phyloP scores from a whole-genome alignment of 2,797 vertebrate species.

The Microtus californicus region DNA sequence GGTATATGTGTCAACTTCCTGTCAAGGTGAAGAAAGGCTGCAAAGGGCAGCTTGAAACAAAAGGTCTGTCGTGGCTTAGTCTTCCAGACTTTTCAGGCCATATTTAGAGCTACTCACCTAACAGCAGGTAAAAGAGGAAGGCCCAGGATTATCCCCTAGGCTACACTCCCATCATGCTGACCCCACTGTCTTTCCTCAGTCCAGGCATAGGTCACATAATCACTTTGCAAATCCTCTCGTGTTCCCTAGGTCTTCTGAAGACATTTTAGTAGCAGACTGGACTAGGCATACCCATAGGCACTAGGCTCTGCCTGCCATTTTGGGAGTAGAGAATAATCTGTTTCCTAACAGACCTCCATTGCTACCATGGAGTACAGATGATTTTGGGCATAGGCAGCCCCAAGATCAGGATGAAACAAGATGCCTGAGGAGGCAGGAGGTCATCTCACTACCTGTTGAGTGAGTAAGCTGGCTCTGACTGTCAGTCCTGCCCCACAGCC shows the following conservation, averaged over 20 bases:
- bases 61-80: not conserved
- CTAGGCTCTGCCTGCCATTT: not conserved
- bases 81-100: not conserved
- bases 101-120: not conserved
- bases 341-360: not conserved
- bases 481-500: constrained; percentile 91
- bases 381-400: no score
- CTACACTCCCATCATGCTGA: not conserved
- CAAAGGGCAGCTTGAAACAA: not conserved
- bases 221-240: not conserved
- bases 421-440: not conserved
- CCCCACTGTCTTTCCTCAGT: not conserved
- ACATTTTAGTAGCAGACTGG: not conserved
- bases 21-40: not conserved
- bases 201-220: not conserved
- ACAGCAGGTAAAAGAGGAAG: not conserved
- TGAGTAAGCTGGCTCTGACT: not conserved
- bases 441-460: not conserved
- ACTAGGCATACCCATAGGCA: not conserved
- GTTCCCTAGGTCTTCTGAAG: not conserved
- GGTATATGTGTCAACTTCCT: not conserved
- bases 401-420: not conserved
- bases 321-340: not conserved
- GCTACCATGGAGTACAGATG: not conserved
- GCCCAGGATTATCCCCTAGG: not conserved